Conservation (phyloP, 2,888 invertebrate species). For the Malacosoma neustria region DNA sequence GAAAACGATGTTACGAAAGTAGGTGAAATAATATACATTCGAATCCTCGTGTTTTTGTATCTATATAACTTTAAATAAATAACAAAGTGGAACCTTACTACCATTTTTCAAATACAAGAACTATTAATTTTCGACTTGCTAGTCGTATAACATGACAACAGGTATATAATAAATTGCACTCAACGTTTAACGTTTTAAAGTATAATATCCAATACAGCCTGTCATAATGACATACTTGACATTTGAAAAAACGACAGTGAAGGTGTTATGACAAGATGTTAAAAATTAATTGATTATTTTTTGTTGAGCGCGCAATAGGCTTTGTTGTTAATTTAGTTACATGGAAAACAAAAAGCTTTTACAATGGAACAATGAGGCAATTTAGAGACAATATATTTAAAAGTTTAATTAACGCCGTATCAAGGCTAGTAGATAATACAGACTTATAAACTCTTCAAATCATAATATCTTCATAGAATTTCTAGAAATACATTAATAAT, state of each 20-base stretch:
- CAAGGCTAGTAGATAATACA: too few relatives aligned
- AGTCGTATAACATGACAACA: too few relatives aligned
- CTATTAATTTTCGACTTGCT: background rate
- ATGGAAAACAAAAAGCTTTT: background rate
- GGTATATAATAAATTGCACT: too few relatives aligned
- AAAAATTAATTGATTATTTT: slow-evolving; percentile 25
- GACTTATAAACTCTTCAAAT: too few relatives aligned
- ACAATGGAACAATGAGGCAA: background rate
- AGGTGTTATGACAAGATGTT: slow-evolving; percentile 32
- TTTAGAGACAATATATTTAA: background rate
- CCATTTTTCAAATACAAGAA: background rate
- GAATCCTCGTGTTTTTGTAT: too few relatives aligned
- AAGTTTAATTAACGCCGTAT: too few relatives aligned
- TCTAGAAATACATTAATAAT: too few relatives aligned
- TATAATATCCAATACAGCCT: background rate
- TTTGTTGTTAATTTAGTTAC: background rate
- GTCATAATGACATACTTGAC: slow-evolving; percentile 22
- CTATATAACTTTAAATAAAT: too few relatives aligned
- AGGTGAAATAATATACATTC: too few relatives aligned
- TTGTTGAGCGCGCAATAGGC: background rate
- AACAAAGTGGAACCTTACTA: too few relatives aligned
- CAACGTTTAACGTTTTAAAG: background rate
- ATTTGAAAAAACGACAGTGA: slow-evolving; percentile 24
- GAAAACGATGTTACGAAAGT: too few relatives aligned
- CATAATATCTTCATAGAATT: too few relatives aligned